Evolutionary conservation across 2,797 vertebrate genomes (phyloP).

Genomic region (Onychomys leucogaster): DNA sequence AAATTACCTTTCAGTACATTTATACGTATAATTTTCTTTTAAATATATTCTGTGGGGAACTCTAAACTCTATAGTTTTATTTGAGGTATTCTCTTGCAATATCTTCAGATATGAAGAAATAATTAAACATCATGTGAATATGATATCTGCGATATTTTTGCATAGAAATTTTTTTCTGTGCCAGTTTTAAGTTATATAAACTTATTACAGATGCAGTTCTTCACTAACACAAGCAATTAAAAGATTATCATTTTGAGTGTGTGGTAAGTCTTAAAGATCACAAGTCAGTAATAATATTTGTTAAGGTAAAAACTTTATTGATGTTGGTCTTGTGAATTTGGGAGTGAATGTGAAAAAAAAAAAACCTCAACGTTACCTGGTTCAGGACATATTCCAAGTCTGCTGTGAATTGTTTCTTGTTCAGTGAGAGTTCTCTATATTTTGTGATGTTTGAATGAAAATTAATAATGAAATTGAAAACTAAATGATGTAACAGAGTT

Average conservation of each 20-base stretch:
- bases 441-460: not conserved
- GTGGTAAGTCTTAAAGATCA: not conserved
- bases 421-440: not conserved
- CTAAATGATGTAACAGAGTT: not conserved
- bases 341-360: not conserved
- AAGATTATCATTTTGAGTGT: not conserved
- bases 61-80: not conserved
- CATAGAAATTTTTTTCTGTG: not conserved
- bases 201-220: not conserved
- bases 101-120: not conserved
- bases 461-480: slow-evolving; percentile 21
- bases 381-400: not conserved
- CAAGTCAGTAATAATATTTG: not conserved
- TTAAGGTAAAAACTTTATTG: not conserved
- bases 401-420: not conserved
- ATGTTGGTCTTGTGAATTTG: not conserved
- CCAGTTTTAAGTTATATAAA: not conserved
- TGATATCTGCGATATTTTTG: not conserved
- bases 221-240: not conserved
- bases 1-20: not conserved
- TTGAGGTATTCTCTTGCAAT: not conserved
- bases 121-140: not conserved
- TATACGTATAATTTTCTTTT: not conserved
- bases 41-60: not conserved
- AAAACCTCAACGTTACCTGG: not conserved